phyloP scores from a whole-genome alignment of 2,888 invertebrate species.

The Melanchra persicariae region DNA sequence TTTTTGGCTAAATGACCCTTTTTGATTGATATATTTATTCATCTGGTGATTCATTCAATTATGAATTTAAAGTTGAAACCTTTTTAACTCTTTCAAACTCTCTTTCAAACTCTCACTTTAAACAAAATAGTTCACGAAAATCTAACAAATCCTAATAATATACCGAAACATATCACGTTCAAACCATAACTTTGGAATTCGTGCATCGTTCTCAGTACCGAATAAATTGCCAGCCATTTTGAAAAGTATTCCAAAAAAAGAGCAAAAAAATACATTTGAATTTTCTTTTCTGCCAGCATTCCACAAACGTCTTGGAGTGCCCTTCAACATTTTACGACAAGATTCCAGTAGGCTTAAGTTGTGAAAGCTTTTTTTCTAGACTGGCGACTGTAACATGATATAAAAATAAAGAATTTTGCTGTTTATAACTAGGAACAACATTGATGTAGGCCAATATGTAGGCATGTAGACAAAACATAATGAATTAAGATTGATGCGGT shows the following conservation, averaged over 20 bases:
- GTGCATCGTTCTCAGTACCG: constrained; percentile 37
- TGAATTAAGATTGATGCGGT: constrained; percentile 26
- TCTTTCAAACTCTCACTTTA: no score
- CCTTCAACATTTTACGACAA: constrained; percentile 57
- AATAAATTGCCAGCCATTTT: constrained; percentile 43
- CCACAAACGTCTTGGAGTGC: constrained; percentile 44
- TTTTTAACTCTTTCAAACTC: no score
- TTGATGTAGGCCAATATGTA: constrained; percentile 5
- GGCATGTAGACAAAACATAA: constrained; percentile 18
- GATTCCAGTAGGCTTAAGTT: constrained; percentile 48
- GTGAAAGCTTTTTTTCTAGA: constrained; percentile 47
- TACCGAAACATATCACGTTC: constrained; percentile 53
- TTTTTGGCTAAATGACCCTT: no score
- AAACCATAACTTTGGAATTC: constrained; percentile 39
- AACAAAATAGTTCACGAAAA: constrained; percentile 45
- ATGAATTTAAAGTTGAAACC: not conserved
- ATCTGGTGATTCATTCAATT: no score
- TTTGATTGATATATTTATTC: no score
- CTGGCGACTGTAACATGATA: constrained; percentile 25
- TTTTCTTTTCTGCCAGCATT: constrained; percentile 50
- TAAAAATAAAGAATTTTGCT: constrained; percentile 42
- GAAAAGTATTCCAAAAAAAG: constrained; percentile 46
- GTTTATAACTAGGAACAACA: constrained; percentile 30
- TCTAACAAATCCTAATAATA: constrained; percentile 42
- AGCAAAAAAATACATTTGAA: constrained; percentile 43